Evolutionary conservation across 2,113 vertebrate species (phyloP), one percentile per base, ranked within the genome.

Genomic region (Aspidoscelis tigris): DNA sequence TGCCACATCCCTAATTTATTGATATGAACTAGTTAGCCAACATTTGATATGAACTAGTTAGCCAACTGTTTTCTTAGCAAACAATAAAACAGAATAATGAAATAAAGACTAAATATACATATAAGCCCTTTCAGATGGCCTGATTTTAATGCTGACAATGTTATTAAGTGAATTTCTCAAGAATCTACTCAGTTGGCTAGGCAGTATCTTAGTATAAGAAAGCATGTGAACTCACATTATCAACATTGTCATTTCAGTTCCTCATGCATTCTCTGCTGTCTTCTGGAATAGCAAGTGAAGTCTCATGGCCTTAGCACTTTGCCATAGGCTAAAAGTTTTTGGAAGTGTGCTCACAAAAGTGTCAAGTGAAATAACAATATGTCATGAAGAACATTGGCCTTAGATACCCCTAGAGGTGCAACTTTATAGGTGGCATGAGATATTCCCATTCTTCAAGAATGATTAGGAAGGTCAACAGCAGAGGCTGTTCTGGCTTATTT

Each of bases 231-330:
- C 92, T 82, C 89, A 94, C 85, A 82, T 83, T 82, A 84, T 85
- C 92, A 92, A 85, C 91, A 87, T 91, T 92, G 92, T 91, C 77
- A 5, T 80, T 92, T 89, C 55, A 78, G 88, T 88, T 91, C 86
- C 85, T 88, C 87, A 88, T 87, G 81, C 84, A 76, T 80, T 1
- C 0, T 18, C 39, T 86, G 85, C 84, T 39, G 84, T 89, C 89
- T 82, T 70, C 86, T 92, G 79, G 81, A 80, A 88, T 74, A 43
- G 84, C 83, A 84, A 89, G 87, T 71, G 82, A 89, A 84, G 84
- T 92, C 75, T 84, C 87, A 78, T 89, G 77, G 87, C 84, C 26
- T 24, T 87, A 87, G 76, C 39, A 81, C 81, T 84, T 77, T 86
- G 89, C 91, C 76, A 90, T 81, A 74, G 90, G 92, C 88, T 89